These are phyloP conservation scores for Liposcelis brunnea DNA, from an alignment of 2,888 invertebrate species.

Conservation along the genomic window DNA sequence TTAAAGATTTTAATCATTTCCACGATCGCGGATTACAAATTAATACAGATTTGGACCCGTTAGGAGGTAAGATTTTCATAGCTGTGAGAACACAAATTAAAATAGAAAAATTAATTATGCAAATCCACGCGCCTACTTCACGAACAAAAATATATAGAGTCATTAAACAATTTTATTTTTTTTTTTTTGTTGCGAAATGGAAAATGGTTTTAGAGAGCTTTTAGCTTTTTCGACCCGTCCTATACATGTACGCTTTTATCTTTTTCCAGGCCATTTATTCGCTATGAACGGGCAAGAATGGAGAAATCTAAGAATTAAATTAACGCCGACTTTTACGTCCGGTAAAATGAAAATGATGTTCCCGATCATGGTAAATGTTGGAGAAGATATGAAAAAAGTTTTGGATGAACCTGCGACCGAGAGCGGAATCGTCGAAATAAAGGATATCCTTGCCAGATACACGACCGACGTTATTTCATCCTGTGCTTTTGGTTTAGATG, in stretches of 20 bases:
- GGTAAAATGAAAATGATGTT: constrained; percentile 23
- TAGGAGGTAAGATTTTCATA: not conserved
- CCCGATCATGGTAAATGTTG: constrained; percentile 22
- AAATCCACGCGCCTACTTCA: too few species aligned
- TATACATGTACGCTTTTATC: too few species aligned
- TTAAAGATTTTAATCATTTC: constrained; percentile 4
- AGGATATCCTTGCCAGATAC: constrained; percentile 18
- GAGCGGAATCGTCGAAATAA: constrained; percentile 17
- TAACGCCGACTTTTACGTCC: constrained; percentile 22
- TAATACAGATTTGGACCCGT: not conserved
- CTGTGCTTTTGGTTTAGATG: constrained; percentile 19
- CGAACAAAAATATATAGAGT: too few species aligned
- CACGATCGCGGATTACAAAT: not conserved
- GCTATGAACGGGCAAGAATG: constrained; percentile 19
- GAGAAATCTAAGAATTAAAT: constrained; percentile 20
- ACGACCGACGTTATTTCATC: constrained; percentile 20
- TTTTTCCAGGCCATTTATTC: constrained; percentile 18
- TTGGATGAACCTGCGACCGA: constrained; percentile 12
- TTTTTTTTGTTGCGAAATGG: too few species aligned
- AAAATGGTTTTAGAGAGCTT: too few species aligned
- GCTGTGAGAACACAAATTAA: too few species aligned
- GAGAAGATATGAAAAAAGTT: constrained; percentile 18
- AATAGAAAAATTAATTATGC: too few species aligned
- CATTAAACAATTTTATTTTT: too few species aligned
- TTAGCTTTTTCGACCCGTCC: too few species aligned